Evolutionary conservation across 2,113 vertebrate genomes (phyloP).

Genomic region (Coturnix japonica): DNA sequence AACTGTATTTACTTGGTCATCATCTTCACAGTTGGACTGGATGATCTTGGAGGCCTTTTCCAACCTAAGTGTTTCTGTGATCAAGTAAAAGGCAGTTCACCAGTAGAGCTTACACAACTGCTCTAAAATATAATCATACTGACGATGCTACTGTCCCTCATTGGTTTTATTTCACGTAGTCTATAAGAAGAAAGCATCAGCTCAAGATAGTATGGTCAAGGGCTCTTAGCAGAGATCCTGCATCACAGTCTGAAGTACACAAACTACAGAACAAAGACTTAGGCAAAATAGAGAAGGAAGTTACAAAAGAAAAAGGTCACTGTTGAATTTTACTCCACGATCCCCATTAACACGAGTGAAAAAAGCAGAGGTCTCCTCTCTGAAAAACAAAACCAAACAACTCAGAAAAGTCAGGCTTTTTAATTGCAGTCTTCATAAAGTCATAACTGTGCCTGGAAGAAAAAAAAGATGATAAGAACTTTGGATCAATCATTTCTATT

Average conservation of each 20-base stretch:
- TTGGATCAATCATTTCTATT: neutral
- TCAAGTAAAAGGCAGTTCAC: neutral
- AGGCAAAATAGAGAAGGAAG: neutral
- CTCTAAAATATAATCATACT: neutral
- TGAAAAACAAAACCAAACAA: neutral
- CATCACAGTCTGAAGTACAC: neutral
- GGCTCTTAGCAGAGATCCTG: neutral
- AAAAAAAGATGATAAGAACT: neutral
- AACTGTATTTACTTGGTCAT: neutral
- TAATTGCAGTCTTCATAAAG: neutral
- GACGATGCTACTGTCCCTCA: neutral
- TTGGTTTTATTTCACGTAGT: neutral
- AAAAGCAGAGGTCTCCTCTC: neutral
- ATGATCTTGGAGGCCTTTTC: too few species aligned
- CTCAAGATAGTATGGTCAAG: neutral
- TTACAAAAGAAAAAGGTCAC: neutral
- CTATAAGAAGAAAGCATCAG: neutral
- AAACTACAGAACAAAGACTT: neutral
- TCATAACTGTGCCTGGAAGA: neutral
- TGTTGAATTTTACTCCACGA: neutral
- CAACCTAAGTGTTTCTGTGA: too few species aligned
- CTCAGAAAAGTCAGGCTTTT: neutral
- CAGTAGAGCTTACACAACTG: neutral
- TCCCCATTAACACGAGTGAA: neutral
- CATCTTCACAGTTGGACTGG: too few species aligned